Evolutionary conservation across 2,113 vertebrate species (phyloP).

Genomic region (Empidonax traillii): DNA sequence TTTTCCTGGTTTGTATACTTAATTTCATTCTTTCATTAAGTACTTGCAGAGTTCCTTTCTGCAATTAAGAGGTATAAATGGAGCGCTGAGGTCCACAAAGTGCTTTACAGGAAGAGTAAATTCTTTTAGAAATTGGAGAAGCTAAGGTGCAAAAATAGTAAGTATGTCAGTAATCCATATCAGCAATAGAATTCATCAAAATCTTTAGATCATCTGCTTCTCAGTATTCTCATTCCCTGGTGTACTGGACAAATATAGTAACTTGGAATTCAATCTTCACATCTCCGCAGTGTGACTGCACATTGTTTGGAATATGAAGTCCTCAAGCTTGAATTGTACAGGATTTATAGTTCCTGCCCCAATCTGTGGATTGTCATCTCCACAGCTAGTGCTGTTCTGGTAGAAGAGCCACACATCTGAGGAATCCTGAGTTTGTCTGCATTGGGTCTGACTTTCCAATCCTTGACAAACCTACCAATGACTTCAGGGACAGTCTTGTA

Average conservation of each 20-base stretch:
- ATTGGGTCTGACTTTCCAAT: neutral
- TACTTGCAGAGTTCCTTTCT: neutral
- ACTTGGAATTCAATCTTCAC: neutral
- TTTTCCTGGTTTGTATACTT: neutral
- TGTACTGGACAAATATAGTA: neutral
- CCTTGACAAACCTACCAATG: neutral
- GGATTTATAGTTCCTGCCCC: neutral
- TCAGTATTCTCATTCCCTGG: neutral
- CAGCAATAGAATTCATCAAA: neutral
- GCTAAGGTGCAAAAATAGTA: neutral
- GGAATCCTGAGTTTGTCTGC: neutral
- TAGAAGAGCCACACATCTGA: neutral
- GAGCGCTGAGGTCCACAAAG: neutral
- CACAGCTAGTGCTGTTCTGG: neutral
- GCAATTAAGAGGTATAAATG: neutral
- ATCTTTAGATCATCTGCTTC: neutral
- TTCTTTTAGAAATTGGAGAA: neutral
- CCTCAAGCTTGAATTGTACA: neutral
- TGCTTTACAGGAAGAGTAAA: neutral
- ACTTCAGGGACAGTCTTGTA: neutral
- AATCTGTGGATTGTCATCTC: neutral
- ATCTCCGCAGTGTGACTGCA: neutral
- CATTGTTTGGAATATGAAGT: neutral
- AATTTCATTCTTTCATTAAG: neutral
- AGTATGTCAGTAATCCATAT: neutral